Conservation (phyloP, 2,888 invertebrate species). For the Biston stratarius region DNA sequence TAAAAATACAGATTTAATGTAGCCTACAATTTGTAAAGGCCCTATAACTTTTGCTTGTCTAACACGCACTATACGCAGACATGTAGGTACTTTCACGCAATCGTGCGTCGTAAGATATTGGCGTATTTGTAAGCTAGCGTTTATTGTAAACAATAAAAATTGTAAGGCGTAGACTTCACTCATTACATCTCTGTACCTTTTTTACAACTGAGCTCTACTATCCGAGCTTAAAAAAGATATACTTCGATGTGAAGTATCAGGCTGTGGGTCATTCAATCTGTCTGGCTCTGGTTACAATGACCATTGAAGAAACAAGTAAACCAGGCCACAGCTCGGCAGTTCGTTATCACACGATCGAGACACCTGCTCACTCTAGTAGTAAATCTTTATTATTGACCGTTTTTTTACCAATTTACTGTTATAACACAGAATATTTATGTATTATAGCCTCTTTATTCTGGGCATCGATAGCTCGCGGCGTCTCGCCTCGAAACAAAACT, state of each 20-base stretch:
- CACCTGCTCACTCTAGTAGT: constrained; percentile 71
- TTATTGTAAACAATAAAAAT: no score
- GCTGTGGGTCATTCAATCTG: constrained; percentile 17
- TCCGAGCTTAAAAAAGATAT: no score
- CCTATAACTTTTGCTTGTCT: no score
- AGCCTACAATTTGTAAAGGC: no score
- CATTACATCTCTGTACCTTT: no score
- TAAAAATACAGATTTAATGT: no score
- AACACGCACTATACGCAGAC: no score
- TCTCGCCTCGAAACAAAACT: constrained; percentile 33
- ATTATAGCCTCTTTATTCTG: constrained; percentile 41
- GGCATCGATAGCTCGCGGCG: constrained; percentile 52
- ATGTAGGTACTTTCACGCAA: no score
- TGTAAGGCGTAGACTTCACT: no score
- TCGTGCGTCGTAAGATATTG: no score
- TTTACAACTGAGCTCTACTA: no score
- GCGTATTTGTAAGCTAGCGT: no score
- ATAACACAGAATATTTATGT: constrained; percentile 43
- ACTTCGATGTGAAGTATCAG: background rate
- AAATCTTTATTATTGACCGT: constrained; percentile 77
- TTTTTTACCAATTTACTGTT: constrained; percentile 76
- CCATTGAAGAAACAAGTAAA: constrained; percentile 57
- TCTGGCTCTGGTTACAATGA: constrained; percentile 34
- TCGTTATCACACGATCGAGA: constrained; percentile 71
- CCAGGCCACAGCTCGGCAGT: constrained; percentile 60